These are phyloP conservation scores for Clarias fuscus DNA, from an alignment of 2,797 vertebrate species.

Conservation along the genomic window DNA sequence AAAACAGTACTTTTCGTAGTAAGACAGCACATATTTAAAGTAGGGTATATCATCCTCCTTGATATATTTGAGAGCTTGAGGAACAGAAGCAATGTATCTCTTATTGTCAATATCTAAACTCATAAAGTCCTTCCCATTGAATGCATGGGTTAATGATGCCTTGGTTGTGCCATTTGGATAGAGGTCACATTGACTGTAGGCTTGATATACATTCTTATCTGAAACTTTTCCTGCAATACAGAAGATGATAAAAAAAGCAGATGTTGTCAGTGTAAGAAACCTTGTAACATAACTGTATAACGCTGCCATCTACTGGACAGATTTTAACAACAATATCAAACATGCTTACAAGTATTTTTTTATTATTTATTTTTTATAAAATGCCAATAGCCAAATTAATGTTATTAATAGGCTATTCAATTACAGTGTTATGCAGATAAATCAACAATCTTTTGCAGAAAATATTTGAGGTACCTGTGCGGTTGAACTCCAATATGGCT, in stretches of 20 bases:
- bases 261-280: not conserved
- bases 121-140: slow-evolving; percentile 36
- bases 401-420: not conserved
- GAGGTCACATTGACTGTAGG: not conserved
- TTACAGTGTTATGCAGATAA: not conserved
- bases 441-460: not conserved
- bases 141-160: not conserved
- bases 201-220: slow-evolving; percentile 7
- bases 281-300: not conserved
- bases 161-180: not conserved
- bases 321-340: not conserved
- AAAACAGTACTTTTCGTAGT: slow-evolving; percentile 17
- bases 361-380: not conserved
- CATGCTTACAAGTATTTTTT: not conserved
- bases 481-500: too few relatives aligned
- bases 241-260: not conserved
- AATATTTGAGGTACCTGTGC: too few relatives aligned
- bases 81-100: slow-evolving; percentile 5
- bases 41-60: not conserved
- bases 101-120: slow-evolving; percentile 23
- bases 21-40: not conserved
- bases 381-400: not conserved
- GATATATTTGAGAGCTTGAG: not conserved
- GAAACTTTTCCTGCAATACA: not conserved
- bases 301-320: not conserved